Evolutionary conservation across 1,140 invertebrate species (phyloP).

Genomic region (Delia radicum): DNA sequence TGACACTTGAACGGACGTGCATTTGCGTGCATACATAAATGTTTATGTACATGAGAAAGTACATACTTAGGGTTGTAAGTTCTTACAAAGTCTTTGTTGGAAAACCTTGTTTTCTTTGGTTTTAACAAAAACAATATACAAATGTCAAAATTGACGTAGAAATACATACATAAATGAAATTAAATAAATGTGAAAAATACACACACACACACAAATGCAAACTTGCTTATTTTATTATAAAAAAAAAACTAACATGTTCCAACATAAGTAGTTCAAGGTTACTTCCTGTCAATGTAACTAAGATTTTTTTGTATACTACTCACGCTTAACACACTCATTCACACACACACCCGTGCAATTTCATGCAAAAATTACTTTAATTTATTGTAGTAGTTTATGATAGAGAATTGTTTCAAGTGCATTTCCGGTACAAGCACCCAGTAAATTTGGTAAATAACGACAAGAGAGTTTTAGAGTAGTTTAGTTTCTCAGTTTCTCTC

Average conservation of each 20-base stretch:
- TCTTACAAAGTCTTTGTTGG: too few species aligned
- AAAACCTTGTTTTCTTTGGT: not conserved
- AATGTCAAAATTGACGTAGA: not conserved
- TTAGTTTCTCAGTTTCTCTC: not conserved
- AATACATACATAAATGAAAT: not conserved
- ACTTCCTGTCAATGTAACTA: slow-evolving; percentile 1
- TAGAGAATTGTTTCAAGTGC: not conserved
- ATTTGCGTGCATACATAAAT: too few species aligned
- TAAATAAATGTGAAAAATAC: not conserved
- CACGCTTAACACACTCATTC: not conserved
- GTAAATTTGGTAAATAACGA: not conserved
- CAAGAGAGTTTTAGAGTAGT: not conserved
- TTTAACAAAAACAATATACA: not conserved
- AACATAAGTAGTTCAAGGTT: slow-evolving; percentile 1
- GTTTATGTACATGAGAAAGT: too few species aligned
- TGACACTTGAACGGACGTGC: not conserved
- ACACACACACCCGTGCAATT: not conserved
- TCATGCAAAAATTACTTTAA: not conserved
- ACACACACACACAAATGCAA: not conserved
- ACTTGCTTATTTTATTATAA: not conserved
- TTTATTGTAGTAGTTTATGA: not conserved
- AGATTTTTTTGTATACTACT: not conserved
- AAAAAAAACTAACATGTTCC: not conserved
- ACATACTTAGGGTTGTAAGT: too few species aligned
- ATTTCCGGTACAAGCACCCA: slow-evolving; percentile 16